Base-by-base conservation (phyloP, 2,888 invertebrate genomes). In the Venustoraphidia nigricollis region DNA sequence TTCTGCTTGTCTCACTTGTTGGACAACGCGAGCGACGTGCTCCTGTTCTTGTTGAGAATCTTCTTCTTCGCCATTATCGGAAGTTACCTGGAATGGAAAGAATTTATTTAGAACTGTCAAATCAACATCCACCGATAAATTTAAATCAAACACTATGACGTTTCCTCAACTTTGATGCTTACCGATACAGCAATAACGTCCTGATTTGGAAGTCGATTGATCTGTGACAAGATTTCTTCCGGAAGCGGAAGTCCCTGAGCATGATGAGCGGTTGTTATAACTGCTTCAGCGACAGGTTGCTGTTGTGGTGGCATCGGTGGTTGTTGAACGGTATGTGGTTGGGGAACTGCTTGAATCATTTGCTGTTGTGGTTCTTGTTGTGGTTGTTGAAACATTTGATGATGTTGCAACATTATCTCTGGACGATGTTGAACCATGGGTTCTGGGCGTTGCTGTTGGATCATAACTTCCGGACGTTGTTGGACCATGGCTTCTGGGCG, bases 191-290 rank as follows among this genome's bases (percentile, higher is more conserved):
- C 64, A n/a, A 66, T 62, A 47, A 66, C 62, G 1, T 65, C 62
- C 39, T 68, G 63, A 57, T 54, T 51, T 34, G 63, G 64, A 17
- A 68, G 56, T 50, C 66, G 60, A 53, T 66, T 66, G 45, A 67
- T 57, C 52, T 67, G 65, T 36, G 62, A 69, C 54, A 63, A 62
- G 58, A 62, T 66, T 55, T 66, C 65, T 55, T 66, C 67, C 8
- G 67, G 67, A 48, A 75, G 66, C 36, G 72, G 72, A 53, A 74
- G 59, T 53, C 70, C 67, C 53, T 68, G 68, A 47, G 68, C 64
- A 45, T 68, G 67, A 27, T 48, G 67, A 66, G 57, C 66, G 3
- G 27, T 27, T 8, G 14, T 34, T 9, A 37, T 27, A 10, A 45
- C 14, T 13, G 42, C 45, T 49, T 54, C 54, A 10, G 49, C 50